Conservation (phyloP, 2,113 vertebrate genomes). For the Myiopsitta monachus region DNA sequence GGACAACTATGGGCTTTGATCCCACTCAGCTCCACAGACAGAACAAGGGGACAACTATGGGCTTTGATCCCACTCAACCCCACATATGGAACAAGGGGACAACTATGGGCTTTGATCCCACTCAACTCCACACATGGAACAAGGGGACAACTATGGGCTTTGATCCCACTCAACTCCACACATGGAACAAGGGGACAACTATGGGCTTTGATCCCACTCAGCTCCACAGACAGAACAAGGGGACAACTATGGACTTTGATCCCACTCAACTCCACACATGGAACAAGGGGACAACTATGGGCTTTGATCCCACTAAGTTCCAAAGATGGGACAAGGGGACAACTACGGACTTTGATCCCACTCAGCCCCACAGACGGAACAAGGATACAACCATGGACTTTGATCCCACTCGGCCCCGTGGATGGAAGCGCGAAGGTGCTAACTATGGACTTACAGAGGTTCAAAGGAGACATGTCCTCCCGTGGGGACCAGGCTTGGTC, state of each 20-base stretch:
- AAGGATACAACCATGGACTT: too few species aligned
- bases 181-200: not conserved
- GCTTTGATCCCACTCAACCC: constrained; percentile 21
- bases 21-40: fast-evolving
- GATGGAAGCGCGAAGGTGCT: not conserved
- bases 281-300: too few species aligned
- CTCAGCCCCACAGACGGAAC: too few species aligned
- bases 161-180: not conserved
- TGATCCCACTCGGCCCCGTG: too few species aligned
- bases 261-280: fast-evolving
- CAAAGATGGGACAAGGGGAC: too few species aligned
- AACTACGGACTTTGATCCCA: too few species aligned
- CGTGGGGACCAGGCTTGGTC: constrained; percentile 71
- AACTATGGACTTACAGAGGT: constrained; percentile 72
- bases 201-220: not conserved
- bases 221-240: fast-evolving
- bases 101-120: too few species aligned
- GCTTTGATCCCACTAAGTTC: too few species aligned
- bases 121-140: fast-evolving
- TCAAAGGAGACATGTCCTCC: constrained; percentile 75
- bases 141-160: not conserved
- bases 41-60: not conserved
- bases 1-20: not conserved
- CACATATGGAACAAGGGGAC: too few species aligned
- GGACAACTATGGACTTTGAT: too few species aligned